These are phyloP conservation scores for Pristionchus pacificus DNA, from an alignment of 1,140 invertebrate genomes.

Conservation along the genomic window DNA sequence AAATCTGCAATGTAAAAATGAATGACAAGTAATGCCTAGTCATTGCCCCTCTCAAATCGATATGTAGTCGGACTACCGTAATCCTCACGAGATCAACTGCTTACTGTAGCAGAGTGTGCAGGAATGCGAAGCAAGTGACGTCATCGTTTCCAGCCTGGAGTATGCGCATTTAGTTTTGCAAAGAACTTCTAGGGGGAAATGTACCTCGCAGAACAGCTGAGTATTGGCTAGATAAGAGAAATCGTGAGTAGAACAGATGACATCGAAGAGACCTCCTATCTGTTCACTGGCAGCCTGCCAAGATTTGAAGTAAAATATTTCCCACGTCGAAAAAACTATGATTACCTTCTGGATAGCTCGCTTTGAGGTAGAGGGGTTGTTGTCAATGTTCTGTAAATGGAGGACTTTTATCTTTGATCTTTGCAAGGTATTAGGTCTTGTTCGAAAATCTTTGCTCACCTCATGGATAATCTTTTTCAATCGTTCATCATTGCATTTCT, in stretches of 20 bases:
- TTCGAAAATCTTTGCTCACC: slow-evolving; percentile 1
- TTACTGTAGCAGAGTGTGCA: slow-evolving; percentile 24
- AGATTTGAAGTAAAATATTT: no score
- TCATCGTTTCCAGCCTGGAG: slow-evolving; percentile 29
- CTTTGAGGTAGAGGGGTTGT: slow-evolving; percentile 38
- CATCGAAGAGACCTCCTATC: slow-evolving; percentile 38
- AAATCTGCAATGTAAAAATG: no score
- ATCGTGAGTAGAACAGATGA: slow-evolving; percentile 36
- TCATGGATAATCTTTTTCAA: slow-evolving; percentile 26
- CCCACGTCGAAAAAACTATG: neutral
- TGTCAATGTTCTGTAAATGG: slow-evolving; percentile 25
- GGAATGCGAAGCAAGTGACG: slow-evolving; percentile 33
- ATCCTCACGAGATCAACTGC: no score
- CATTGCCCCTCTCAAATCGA: no score
- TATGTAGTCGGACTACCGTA: no score
- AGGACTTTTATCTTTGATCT: slow-evolving; percentile 10
- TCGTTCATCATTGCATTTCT: slow-evolving; percentile 37
- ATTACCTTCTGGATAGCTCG: slow-evolving; percentile 33
- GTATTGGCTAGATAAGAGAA: slow-evolving; percentile 41
- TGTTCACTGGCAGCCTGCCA: slow-evolving; percentile 32
- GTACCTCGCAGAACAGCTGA: slow-evolving; percentile 28
- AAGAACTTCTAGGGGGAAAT: no score
- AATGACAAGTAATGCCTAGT: no score
- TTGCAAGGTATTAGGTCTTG: slow-evolving; percentile 6
- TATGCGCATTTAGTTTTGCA: no score